Base-by-base conservation (phyloP, 2,797 vertebrate species). In the Syngnathus acus region DNA sequence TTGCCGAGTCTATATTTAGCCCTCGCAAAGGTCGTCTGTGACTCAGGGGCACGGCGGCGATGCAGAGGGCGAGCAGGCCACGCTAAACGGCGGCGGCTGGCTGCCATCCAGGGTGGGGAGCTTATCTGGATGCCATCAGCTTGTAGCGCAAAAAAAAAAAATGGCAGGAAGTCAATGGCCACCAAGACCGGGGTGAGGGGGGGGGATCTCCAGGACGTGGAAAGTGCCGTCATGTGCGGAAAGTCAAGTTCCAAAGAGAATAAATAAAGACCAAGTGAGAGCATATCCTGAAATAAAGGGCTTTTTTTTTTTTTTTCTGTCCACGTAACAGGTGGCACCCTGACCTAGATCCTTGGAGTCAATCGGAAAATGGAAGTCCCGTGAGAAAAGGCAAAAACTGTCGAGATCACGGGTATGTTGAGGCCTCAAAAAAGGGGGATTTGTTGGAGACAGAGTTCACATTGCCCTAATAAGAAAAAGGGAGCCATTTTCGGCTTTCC, bases 1-100 rank as follows among this genome's bases (percentile, higher is more conserved):
- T 88, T 78, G 48, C 58, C 13, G 50, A 64, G 45, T 76, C 84
- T 91, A 91, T 86, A 87, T 91, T 89, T 92, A 90, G 88, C 71
- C n/a, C 0, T 48, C 77, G 84, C 82, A 90, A 92, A 90, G 91
- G 58, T 60, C 19, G 58, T 11, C 58, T 42, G 58, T 60, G 58
- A 60, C 58, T 60, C 38, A n/a, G 58, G 58, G 58, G 57, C 57
- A 59, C 57, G 57, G 57, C 17, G 37, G 37, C 17, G 17, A 39
- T 39, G 57, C 17, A 4, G 57, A 39, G 57, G 57, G 58, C 38
- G 1, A 60, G 58, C 58, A 4, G 37, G 58, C 37, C 38, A 16
- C 32, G 38, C 38, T n/a, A 60, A 39, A 85, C 71, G 74, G 78
- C 81, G 50, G 74, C 55, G 55, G 55, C 14, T 57, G 32, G 26